Base-by-base conservation (phyloP, 2,113 vertebrate genomes). In the Numenius arquata region DNA sequence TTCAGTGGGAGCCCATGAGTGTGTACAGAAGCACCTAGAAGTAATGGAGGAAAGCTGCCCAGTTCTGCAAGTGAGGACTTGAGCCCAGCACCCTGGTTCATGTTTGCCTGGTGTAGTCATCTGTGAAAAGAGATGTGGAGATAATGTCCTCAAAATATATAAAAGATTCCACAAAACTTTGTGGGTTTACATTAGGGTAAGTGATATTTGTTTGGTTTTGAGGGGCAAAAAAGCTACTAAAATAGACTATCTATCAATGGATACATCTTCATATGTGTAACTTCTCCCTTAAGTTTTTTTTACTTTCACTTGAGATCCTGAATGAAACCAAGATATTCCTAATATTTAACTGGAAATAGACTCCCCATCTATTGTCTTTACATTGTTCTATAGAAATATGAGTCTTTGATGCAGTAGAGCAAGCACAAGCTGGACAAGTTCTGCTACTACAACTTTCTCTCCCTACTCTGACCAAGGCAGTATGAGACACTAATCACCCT, bases 401-500 rank as follows among this genome's bases (percentile, higher is more conserved):
- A 41, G 45, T n/a, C 3, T 88, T 85, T 71, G 73, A 85, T 89
- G 38, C 34, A 81, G 23, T 58, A 50, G 34, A 71, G 29, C 26
- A 77, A 93, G 22, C 45, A 72, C 13, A 48, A 87, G 61, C 65
- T 82, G 40, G 18, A 85, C 56, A 87, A 92, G 89, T 75, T 92
- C 56, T 88, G 65, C 38, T 91, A 3, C 65, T 93, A 27, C 2
- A 11, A 45, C 65, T 94, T 90, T 81, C 43, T 61, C 38, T 89
- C 52, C 40, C 25, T 85, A 47, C 23, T 40, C 68, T 85, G 56
- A 47, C 47, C 47, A 89, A 67, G 66, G 75, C 12, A 25, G 43
- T 79, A 36, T 65, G 81, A 82, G 77, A 87, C 87, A 56, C 61
- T 94, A 85, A 94, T 94, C 70, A 76, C 58, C 70, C 45, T 94